Conservation (phyloP, 1,140 invertebrate genomes). For the Heliconius nattereri region DNA sequence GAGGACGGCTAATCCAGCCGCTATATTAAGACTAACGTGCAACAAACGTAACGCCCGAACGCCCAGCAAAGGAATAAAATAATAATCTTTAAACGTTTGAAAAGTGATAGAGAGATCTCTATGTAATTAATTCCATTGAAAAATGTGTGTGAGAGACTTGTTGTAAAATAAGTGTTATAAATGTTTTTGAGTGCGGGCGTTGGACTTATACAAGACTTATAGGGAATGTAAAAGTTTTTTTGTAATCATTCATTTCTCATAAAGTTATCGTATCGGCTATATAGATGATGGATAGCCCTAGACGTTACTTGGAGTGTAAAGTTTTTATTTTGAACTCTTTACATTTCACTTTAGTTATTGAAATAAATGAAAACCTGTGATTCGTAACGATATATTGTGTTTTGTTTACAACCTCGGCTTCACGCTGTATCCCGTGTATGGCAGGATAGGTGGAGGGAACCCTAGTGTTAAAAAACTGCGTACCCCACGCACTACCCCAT, state of each 20-base stretch:
- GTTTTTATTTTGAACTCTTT: slow-evolving; percentile 66
- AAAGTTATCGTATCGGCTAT: slow-evolving; percentile 58
- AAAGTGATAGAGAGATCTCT: slow-evolving; percentile 58
- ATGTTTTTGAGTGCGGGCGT: slow-evolving; percentile 63
- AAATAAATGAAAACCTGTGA: slow-evolving; percentile 77
- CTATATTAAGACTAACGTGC: slow-evolving; percentile 63
- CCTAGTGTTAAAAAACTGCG: too few relatives aligned
- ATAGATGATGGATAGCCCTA: slow-evolving; percentile 63
- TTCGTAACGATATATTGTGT: slow-evolving; percentile 62
- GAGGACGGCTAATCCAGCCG: slow-evolving; percentile 89
- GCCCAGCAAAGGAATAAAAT: slow-evolving; percentile 19
- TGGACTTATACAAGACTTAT: slow-evolving; percentile 78
- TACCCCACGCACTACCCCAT: too few relatives aligned
- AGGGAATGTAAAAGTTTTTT: slow-evolving; percentile 76
- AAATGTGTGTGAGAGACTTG: slow-evolving; percentile 48
- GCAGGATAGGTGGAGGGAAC: too few relatives aligned
- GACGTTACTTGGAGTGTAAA: slow-evolving; percentile 76
- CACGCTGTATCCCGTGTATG: too few relatives aligned
- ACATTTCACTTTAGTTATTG: slow-evolving; percentile 79
- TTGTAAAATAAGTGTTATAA: slow-evolving; percentile 70
- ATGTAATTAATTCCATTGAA: slow-evolving; percentile 51
- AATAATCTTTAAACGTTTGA: slow-evolving; percentile 52
- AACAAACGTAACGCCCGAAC: slow-evolving; percentile 58
- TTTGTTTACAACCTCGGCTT: slow-evolving; percentile 25
- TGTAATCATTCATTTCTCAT: slow-evolving; percentile 78